Percentiles rank a stretch among this genome's conserved stretches.
These are phyloP conservation scores for Aplysia californica DNA, from an alignment of 1,140 invertebrate species.

Conservation along the genomic window DNA sequence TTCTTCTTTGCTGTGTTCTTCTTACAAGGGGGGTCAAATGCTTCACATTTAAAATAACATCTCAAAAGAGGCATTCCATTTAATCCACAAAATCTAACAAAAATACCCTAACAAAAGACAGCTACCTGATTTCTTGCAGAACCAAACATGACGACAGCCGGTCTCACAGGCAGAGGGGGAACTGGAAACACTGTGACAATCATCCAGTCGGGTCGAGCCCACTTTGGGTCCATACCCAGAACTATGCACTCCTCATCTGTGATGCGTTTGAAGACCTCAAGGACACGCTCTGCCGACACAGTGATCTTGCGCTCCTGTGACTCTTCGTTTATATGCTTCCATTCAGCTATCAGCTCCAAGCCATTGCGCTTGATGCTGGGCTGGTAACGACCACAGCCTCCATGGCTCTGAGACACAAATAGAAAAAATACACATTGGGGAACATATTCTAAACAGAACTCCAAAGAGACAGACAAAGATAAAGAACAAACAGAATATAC, in stretches of 20 bases:
- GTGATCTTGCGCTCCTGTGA: slow-evolving; percentile 81
- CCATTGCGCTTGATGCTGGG: slow-evolving; percentile 90
- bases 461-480: not conserved
- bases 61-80: not conserved
- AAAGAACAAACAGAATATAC: not conserved
- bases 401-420: slow-evolving; percentile 81
- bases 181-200: slow-evolving; percentile 97
- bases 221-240: slow-evolving; percentile 95
- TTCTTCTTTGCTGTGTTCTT: no score
- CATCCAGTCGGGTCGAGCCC: slow-evolving; percentile 99
- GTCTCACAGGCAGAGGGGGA: slow-evolving; percentile 90
- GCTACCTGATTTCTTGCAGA: slow-evolving; percentile 90
- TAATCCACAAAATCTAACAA: not conserved
- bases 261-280: slow-evolving; percentile 97
- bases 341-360: slow-evolving; percentile 93
- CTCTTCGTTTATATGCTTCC: slow-evolving; percentile 94
- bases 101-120: not conserved
- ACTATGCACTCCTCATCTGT: slow-evolving; percentile 97
- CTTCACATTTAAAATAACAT: no score
- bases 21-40: no score
- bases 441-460: not conserved
- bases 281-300: slow-evolving; percentile 93
- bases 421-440: no score
- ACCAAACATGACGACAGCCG: slow-evolving; percentile 99
- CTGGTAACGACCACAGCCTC: slow-evolving; percentile 97